Conservation (phyloP, 2,113 vertebrate species). For the Tichodroma muraria region DNA sequence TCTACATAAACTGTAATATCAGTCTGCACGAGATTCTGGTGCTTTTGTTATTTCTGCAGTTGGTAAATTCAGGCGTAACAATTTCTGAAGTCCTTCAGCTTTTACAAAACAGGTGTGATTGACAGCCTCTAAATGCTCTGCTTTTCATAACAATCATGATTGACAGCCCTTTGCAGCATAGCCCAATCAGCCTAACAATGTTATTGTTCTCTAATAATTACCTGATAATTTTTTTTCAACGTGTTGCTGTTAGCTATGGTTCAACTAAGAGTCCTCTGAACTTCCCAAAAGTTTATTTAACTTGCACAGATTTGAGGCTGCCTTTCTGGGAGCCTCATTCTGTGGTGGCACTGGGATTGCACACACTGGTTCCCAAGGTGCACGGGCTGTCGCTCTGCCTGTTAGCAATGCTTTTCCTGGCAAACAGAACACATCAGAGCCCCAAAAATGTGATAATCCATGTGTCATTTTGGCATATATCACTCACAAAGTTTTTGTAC, state of each 20-base stretch:
- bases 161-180: conserved; percentile 8
- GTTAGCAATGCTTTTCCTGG: background rate
- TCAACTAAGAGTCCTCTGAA: background rate
- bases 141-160: conserved; percentile 13
- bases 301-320: background rate
- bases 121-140: conserved; percentile 23
- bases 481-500: background rate
- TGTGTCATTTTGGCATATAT: background rate
- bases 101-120: conserved; percentile 23
- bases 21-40: background rate
- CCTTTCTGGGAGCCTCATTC: background rate
- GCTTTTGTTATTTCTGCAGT: conserved; percentile 27
- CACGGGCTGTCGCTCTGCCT: background rate
- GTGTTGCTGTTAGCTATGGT: background rate
- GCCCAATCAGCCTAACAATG: conserved; percentile 27
- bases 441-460: background rate
- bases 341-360: background rate
- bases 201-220: conserved; percentile 43
- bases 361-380: background rate
- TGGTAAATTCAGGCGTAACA: background rate
- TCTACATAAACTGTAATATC: background rate
- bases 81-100: background rate
- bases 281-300: background rate
- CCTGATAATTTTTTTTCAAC: background rate
- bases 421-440: background rate